These are phyloP conservation scores for Amaurobius ferox DNA, from an alignment of 2,888 invertebrate species.

Conservation along the genomic window DNA sequence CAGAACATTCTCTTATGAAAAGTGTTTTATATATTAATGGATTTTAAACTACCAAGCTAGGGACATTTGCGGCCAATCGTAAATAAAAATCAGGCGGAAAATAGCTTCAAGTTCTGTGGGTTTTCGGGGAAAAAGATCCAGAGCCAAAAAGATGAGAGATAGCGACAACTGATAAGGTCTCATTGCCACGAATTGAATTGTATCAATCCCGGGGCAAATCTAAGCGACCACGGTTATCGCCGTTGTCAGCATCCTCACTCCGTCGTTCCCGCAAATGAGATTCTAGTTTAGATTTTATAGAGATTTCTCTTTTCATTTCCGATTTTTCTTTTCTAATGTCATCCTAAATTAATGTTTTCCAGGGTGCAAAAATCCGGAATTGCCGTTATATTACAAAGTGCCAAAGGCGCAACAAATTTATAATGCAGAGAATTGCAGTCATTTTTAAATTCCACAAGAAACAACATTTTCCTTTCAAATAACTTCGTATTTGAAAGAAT, in stretches of 20 bases:
- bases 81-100: slow-evolving; percentile 27
- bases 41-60: slow-evolving; percentile 21
- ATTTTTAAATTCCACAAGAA: not conserved
- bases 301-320: slow-evolving; percentile 3
- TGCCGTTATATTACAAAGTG: not conserved
- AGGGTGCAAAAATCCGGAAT: not conserved
- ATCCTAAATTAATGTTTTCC: not conserved
- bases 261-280: not conserved
- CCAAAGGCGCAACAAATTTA: not conserved
- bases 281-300: slow-evolving; percentile 15
- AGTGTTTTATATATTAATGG: slow-evolving; percentile 40
- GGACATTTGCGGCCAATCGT: slow-evolving; percentile 10
- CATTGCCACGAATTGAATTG: slow-evolving; percentile 33
- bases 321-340: slow-evolving; percentile 5
- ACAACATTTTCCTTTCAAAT: not conserved
- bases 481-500: not conserved
- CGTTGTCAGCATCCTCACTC: slow-evolving; percentile 12
- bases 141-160: slow-evolving; percentile 16
- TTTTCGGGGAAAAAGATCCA: not conserved
- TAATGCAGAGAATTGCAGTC: not conserved
- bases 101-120: not conserved
- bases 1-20: not conserved
- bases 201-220: slow-evolving; percentile 31
- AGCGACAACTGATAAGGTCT: slow-evolving; percentile 34
- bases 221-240: slow-evolving; percentile 37